Evolutionary conservation across 2,113 vertebrate genomes (phyloP), one percentile per base, ranked within the genome.

Genomic region (Halichoeres trimaculatus): DNA sequence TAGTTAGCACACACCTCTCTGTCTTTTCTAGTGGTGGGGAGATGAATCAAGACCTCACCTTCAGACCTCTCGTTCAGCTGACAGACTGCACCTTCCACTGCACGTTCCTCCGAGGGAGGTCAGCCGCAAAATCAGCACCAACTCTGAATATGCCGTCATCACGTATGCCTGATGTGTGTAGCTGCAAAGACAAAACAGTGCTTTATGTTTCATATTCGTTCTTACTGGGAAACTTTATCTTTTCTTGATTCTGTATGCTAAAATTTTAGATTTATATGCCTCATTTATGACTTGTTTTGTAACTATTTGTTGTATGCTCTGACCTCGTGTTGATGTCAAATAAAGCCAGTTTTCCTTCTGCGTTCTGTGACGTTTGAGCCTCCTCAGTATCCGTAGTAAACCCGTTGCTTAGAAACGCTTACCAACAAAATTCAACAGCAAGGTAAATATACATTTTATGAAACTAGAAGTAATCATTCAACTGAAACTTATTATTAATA

Each of bases 131-230:
- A 89, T 94, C 90, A 95, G 93, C 89, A 92, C 93, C 48, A 93
- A 79, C 76, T 95, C 94, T 0, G 94, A 95, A 69, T 95, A 95
- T 22, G 94, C 94, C 1, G 80, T 94, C 74, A 95, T 95, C 74
- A 93, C 88, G 3, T 94, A 95, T 34, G 85, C 88, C 55, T 93
- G 64, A 89, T 30, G 26, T 40, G 22, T 23, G 12, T 12, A 30
- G 16, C 36, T 14, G 8, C 7, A 47, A n/a, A 43, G 53, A 10
- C 48, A 26, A 16, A 10, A 36, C 0, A 10, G 9, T 14, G 2
- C n/a, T 13, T 24, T 57, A 19, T 19, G 30, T 45, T 51, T 23
- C 13, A n/a, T 47, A 8, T 12, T 22, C n/a, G 35, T 63, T 14
- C 10, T 19, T 17, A 38, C 1, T 17, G 16, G 9, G 8, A 40